These are phyloP conservation scores for Nycteola revayana DNA, from an alignment of 2,888 invertebrate species.

Conservation along the genomic window DNA sequence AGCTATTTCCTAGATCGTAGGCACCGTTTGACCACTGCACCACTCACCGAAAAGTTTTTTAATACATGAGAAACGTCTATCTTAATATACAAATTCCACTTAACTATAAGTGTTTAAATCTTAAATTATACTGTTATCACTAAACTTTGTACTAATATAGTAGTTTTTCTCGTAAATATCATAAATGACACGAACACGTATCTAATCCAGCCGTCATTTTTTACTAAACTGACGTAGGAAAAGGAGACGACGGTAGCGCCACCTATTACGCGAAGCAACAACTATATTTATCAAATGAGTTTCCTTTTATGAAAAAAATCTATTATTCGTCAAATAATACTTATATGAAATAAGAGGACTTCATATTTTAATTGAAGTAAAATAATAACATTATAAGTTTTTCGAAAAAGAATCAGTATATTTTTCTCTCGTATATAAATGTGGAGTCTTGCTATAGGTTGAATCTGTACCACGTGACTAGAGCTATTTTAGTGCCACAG, in stretches of 20 bases:
- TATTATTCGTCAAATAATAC: too few relatives aligned
- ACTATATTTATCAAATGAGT: conserved; percentile 45
- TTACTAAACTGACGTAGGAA: conserved; percentile 74
- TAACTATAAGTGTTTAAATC: conserved; percentile 49
- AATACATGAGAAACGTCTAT: conserved; percentile 70
- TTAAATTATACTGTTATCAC: conserved; percentile 50
- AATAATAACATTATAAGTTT: not conserved
- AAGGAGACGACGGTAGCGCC: conserved; percentile 55
- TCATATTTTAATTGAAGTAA: not conserved
- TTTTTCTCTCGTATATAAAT: conserved; percentile 62
- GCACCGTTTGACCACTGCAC: conserved; percentile 60
- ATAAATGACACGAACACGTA: conserved; percentile 81
- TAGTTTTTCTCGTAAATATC: conserved; percentile 81
- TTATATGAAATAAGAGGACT: too few relatives aligned
- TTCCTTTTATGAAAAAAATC: conserved; percentile 23
- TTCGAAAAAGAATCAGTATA: conserved; percentile 19
- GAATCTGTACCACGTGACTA: conserved; percentile 74
- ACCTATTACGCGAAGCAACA: conserved; percentile 45
- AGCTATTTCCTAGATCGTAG: conserved; percentile 60
- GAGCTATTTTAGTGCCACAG: conserved; percentile 74
- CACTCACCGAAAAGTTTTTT: conserved; percentile 70
- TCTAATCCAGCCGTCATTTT: conserved; percentile 81
- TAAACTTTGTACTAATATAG: conserved; percentile 63
- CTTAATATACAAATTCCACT: conserved; percentile 55
- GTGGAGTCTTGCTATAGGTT: conserved; percentile 79